Percentiles rank a stretch among this genome's conserved stretches.
phyloP scores from a whole-genome alignment of 2,797 vertebrate species.

The Eremophila alpestris region DNA sequence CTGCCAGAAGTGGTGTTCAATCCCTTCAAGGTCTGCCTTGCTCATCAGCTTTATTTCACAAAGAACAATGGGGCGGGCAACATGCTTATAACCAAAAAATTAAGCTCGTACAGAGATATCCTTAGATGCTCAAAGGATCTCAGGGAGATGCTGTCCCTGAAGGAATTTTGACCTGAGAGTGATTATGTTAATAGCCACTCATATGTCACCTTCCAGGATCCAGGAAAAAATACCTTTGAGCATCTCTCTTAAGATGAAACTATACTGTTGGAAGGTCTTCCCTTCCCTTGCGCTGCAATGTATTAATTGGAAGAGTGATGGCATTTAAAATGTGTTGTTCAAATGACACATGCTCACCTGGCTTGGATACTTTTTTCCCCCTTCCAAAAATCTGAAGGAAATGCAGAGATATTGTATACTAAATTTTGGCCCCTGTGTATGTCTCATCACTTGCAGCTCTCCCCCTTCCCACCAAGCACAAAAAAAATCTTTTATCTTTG shows the following conservation, averaged over 20 bases:
- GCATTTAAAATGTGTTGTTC: neutral
- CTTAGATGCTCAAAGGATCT: neutral
- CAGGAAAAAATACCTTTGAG: neutral
- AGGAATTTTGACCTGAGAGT: neutral
- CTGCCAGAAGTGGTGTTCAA: neutral
- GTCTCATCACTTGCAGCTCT: neutral
- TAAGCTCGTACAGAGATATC: neutral
- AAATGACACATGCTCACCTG: neutral
- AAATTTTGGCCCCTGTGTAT: neutral
- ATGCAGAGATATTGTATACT: neutral
- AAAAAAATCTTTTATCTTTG: neutral
- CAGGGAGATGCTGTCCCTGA: neutral
- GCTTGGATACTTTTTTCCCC: neutral
- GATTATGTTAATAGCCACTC: neutral
- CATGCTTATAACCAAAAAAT: neutral
- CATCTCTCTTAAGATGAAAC: neutral
- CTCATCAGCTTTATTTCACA: neutral
- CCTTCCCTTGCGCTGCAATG: neutral
- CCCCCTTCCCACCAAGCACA: neutral
- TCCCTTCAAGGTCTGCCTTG: neutral
- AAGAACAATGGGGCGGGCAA: neutral
- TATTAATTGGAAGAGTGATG: neutral
- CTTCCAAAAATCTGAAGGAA: neutral
- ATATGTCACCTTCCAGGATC: neutral
- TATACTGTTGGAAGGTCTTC: neutral